Percentiles rank a stretch among this genome's conserved stretches.
Conservation (phyloP, 2,113 vertebrate genomes). For the Seriola rivoliana region DNA sequence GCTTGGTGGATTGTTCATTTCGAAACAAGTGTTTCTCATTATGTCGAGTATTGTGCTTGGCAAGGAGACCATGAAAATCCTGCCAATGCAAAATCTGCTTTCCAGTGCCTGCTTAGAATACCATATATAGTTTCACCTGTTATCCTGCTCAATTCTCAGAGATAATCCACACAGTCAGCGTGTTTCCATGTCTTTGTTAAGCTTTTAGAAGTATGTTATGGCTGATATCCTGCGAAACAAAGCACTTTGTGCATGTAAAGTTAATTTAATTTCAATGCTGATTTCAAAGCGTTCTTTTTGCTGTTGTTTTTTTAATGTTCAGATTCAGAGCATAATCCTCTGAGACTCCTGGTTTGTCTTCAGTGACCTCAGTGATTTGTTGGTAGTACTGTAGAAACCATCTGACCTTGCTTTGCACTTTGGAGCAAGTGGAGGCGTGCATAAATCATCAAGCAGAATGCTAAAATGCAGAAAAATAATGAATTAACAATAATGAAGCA, state of each 20-base stretch:
- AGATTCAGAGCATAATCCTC: conserved; percentile 14
- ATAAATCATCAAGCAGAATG: background rate
- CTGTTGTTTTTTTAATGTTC: conserved; percentile 1
- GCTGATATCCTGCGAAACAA: conserved; percentile 23
- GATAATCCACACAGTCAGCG: conserved; percentile 67
- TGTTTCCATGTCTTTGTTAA: conserved; percentile 51
- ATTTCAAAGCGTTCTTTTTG: conserved; percentile 10
- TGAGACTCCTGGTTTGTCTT: conserved; percentile 32
- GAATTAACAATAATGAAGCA: background rate
- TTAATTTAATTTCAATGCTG: conserved; percentile 32
- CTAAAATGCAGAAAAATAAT: background rate
- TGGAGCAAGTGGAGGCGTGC: background rate
- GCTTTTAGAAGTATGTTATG: conserved; percentile 26
- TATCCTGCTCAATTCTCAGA: conserved; percentile 66
- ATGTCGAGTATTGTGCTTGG: conserved; percentile 81
- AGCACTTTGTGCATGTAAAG: conserved; percentile 10
- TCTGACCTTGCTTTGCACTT: background rate
- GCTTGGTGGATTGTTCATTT: conserved; percentile 68
- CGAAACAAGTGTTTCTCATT: conserved; percentile 82
- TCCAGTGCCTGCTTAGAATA: conserved; percentile 78
- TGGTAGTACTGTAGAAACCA: background rate
- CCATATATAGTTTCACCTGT: conserved; percentile 83
- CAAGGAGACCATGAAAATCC: conserved; percentile 44
- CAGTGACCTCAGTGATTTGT: conserved; percentile 18
- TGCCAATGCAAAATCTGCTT: conserved; percentile 78